Base-by-base conservation (phyloP, 2,888 invertebrate genomes). In the Xestia c-nigrum region DNA sequence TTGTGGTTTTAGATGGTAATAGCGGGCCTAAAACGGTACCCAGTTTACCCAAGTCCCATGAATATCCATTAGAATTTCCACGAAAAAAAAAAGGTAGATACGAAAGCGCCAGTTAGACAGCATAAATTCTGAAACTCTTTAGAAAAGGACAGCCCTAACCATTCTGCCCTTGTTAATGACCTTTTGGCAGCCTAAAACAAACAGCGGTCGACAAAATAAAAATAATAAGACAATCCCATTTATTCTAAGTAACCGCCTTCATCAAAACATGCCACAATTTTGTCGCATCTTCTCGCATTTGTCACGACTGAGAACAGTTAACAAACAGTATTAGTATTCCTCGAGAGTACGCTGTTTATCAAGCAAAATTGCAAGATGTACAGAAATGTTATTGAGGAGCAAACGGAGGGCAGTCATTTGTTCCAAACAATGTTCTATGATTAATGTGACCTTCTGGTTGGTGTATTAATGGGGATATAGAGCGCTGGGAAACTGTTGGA, bases 281-380 rank as follows among this genome's bases (percentile, higher is more conserved):
- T 46, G 83, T 72, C 63, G 66, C 69, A 72, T 85, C 75, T 72
- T 69, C 40, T 68, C 61, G 47, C 78, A 69, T 81, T 74, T 83
- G 71, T 76, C 77, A 76, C 50, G 38, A 65, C 61, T 76, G 85
- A 85, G 72, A 9, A 73, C 72, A 66, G 52, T 83, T 72, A 67
- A 24, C 64, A 74, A 84, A 87, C 80, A 69, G 61, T 69, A 81
- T 86, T 86, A 83, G 88, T 88, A 87, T 88, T 84, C 87, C 24
- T 24, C 55, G 31, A 19, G 24, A 43, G 73, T 76, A 10, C 59
- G 66, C 74, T 84, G 83, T 87, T 81, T 88, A 86, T 82, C 79
- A 85, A 86, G 71, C 68, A 85, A 86, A 81, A 86, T 88, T 88
- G 85, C 83, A 87, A 85, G 83, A 66, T 77, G 77, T 83, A 81